phyloP scores from a whole-genome alignment of 2,888 invertebrate species.

The Fragum sueziense region DNA sequence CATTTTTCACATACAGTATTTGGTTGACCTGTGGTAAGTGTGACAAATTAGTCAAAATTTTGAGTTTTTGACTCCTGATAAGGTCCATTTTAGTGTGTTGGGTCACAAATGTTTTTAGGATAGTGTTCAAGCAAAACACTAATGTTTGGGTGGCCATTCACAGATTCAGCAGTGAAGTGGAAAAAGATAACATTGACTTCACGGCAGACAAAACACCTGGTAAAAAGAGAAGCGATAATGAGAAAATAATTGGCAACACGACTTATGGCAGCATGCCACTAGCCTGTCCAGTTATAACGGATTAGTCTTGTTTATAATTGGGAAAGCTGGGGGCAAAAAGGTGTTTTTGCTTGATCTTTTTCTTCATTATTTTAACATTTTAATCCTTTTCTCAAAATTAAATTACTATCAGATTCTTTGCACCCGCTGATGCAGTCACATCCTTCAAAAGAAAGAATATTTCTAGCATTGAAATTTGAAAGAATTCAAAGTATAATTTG shows the following conservation, averaged over 20 bases:
- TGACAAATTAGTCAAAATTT: too few species aligned
- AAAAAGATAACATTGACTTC: not conserved
- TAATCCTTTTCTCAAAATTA: not conserved
- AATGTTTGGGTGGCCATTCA: not conserved
- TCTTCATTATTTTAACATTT: too few species aligned
- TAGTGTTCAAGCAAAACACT: too few species aligned
- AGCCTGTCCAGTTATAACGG: not conserved
- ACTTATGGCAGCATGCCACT: conserved; percentile 14
- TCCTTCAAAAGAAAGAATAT: not conserved
- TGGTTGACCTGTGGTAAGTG: too few species aligned
- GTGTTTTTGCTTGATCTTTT: too few species aligned
- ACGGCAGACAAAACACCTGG: conserved; percentile 1
- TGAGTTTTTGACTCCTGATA: too few species aligned
- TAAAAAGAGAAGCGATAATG: conserved; percentile 2
- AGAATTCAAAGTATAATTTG: too few species aligned
- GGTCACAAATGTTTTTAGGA: too few species aligned
- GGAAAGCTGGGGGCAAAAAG: not conserved
- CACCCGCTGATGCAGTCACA: not conserved
- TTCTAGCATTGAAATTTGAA: too few species aligned
- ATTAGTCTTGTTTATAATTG: not conserved
- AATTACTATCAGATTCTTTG: not conserved
- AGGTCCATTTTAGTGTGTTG: too few species aligned
- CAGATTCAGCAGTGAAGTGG: not conserved
- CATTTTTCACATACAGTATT: too few species aligned
- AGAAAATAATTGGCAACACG: not conserved